Evolutionary conservation across 92 coral and sea anemone genomes (phyloP).

Genomic region (Heliopora coerulea): DNA sequence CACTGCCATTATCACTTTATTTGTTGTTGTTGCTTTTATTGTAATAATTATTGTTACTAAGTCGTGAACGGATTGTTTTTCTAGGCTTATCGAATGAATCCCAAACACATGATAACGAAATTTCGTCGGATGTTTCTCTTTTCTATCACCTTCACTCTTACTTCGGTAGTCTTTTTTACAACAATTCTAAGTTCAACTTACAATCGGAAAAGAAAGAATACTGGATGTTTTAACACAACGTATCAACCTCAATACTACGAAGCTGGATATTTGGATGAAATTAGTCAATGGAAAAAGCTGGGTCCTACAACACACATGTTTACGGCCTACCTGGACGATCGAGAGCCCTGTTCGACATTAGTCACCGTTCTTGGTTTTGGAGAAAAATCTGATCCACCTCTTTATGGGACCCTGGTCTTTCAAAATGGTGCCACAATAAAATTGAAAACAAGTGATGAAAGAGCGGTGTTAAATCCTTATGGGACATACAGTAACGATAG

Average conservation of each 20-base stretch:
- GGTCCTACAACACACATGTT: conserved; percentile 1
- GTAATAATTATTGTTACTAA: no score
- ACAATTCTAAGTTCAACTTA: no score
- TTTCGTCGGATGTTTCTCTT: no score
- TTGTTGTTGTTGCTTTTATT: no score
- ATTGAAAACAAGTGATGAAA: neutral
- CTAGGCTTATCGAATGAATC: no score
- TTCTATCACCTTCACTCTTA: no score
- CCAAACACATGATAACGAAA: no score
- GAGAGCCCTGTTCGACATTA: neutral
- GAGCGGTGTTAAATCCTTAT: neutral
- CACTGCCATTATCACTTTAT: no score
- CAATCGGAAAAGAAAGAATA: no score
- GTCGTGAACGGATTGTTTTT: no score
- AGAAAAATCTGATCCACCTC: neutral
- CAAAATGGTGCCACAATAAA: neutral
- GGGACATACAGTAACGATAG: neutral
- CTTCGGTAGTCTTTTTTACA: no score
- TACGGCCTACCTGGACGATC: conserved; percentile 15
- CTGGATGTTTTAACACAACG: no score
- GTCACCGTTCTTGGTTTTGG: conserved; percentile 27
- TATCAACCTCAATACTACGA: neutral
- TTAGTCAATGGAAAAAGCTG: conserved; percentile 6
- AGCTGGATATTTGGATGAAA: conserved; percentile 3
- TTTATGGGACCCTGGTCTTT: conserved; percentile 13